Conservation (phyloP, 1,140 invertebrate genomes). For the Lordiphosa mommai region DNA sequence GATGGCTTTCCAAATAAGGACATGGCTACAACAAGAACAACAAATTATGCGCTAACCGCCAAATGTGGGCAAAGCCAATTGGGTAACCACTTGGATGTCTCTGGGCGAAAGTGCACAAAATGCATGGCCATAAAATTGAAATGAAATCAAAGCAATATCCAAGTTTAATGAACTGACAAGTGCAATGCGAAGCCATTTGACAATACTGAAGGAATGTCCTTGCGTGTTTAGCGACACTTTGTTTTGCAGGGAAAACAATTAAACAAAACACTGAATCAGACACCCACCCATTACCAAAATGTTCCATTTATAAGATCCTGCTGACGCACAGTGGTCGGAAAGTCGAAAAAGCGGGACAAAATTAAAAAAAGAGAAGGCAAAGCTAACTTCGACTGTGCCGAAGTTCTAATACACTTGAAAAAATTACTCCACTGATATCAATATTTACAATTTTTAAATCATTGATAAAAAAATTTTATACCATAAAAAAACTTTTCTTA, state of each 20-base stretch:
- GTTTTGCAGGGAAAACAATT: conserved; percentile 43
- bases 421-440: too few species aligned
- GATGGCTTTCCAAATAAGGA: conserved; percentile 37
- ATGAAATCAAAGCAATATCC: conserved; percentile 51
- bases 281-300: conserved; percentile 25
- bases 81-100: conserved; percentile 38
- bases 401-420: too few species aligned
- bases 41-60: conserved; percentile 62
- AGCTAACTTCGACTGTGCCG: too few species aligned
- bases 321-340: too few species aligned
- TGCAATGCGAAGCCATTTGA: conserved; percentile 39
- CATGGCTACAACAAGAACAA: conserved; percentile 54
- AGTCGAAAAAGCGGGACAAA: too few species aligned
- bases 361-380: too few species aligned
- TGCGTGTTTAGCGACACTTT: conserved; percentile 69
- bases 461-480: too few species aligned
- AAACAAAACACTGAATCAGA: conserved; percentile 49
- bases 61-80: conserved; percentile 44
- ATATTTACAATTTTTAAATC: too few species aligned
- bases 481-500: too few species aligned
- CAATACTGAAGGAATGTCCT: conserved; percentile 43
- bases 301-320: not conserved
- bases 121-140: conserved; percentile 34
- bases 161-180: conserved; percentile 66
- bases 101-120: conserved; percentile 49